Conservation (phyloP, 2,797 vertebrate genomes). For the Leuciscus waleckii region DNA sequence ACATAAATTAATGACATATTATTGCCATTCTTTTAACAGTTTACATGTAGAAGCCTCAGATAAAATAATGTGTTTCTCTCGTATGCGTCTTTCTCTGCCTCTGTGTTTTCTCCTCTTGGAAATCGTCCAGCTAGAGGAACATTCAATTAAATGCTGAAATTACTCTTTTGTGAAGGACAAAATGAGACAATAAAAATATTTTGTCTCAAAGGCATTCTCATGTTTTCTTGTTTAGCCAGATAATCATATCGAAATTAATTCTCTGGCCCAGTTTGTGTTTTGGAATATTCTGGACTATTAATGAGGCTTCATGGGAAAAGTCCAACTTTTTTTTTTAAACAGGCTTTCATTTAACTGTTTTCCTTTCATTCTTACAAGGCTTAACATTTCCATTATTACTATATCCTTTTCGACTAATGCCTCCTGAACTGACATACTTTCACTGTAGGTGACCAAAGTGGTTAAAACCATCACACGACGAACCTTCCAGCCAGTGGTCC, state of each 20-base stretch:
- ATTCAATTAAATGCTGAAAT: slow-evolving; percentile 43
- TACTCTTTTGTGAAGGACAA: slow-evolving; percentile 57
- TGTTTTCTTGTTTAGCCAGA: slow-evolving; percentile 37
- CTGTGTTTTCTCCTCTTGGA: slow-evolving; percentile 60
- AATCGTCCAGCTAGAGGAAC: slow-evolving; percentile 60
- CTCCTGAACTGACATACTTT: slow-evolving; percentile 32
- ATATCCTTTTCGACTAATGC: background rate
- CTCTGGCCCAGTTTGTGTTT: slow-evolving; percentile 27
- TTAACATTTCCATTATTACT: slow-evolving; percentile 19
- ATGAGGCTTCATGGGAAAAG: slow-evolving; percentile 26
- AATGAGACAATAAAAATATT: slow-evolving; percentile 60
- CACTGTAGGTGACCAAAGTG: slow-evolving; percentile 72
- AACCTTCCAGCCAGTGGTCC: slow-evolving; percentile 68
- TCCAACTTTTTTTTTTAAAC: slow-evolving; percentile 26
- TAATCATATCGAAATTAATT: slow-evolving; percentile 18
- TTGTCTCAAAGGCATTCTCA: slow-evolving; percentile 36
- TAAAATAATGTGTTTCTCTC: slow-evolving; percentile 14
- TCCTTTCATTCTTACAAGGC: slow-evolving; percentile 5
- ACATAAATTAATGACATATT: background rate
- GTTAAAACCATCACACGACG: slow-evolving; percentile 74
- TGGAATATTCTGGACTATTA: slow-evolving; percentile 30
- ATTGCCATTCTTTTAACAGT: background rate
- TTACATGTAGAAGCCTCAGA: background rate
- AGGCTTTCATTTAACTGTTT: slow-evolving; percentile 32
- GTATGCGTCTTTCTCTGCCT: slow-evolving; percentile 8